A percentile compares a stretch with the other conserved stretches of the same genome.
phyloP scores from a whole-genome alignment of 2,888 invertebrate genomes.

The Diarsia rubi region DNA sequence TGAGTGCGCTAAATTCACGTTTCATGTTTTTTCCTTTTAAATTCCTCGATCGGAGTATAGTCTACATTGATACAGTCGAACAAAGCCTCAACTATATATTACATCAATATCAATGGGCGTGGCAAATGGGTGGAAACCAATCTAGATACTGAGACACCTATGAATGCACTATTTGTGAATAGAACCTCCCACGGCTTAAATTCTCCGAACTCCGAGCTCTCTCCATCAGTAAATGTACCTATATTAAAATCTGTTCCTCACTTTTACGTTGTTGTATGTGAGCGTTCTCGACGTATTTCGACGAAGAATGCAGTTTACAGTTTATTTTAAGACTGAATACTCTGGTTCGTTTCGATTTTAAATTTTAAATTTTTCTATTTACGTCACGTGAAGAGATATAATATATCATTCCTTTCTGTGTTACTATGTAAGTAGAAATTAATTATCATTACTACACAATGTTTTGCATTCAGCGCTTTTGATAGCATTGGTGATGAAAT shows the following conservation, averaged over 20 bases:
- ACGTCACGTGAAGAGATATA: not conserved
- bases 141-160: conserved; percentile 3
- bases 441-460: no score
- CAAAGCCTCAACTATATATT: not conserved
- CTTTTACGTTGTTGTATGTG: no score
- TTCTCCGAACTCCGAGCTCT: not conserved
- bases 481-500: no score
- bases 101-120: conserved; percentile 21
- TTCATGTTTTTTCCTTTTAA: not conserved
- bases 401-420: not conserved
- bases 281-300: not conserved
- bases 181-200: conserved; percentile 1
- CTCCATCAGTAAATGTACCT: no score
- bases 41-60: no score
- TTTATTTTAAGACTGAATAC: not conserved
- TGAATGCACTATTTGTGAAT: conserved; percentile 2
- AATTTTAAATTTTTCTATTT: not conserved
- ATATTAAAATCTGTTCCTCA: not conserved
- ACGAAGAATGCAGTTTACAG: not conserved
- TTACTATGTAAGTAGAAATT: not conserved
- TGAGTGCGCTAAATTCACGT: no score
- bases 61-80: not conserved
- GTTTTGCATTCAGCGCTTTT: no score
- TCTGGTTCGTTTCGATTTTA: not conserved
- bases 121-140: conserved; percentile 7